Evolutionary conservation across 1,140 invertebrate genomes (phyloP), one percentile per base, ranked within the genome.

Genomic region (Halyomorpha halys): DNA sequence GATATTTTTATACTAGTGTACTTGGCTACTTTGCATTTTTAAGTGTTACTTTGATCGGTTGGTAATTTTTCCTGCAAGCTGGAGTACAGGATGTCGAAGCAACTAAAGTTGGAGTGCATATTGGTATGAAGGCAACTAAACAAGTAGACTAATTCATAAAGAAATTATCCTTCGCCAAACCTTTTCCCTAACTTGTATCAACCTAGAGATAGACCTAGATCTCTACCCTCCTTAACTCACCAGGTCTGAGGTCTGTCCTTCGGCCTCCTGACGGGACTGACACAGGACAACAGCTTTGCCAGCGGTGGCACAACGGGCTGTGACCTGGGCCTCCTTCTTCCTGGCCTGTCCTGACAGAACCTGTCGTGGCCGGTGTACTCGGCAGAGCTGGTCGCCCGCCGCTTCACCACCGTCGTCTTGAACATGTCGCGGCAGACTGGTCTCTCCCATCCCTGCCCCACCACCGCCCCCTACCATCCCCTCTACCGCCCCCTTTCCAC

Each of bases 331-430:
- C 60, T 18, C 23, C 44, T 61, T 23, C 80, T 79, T 44, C 80
- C 77, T 3, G 82, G 77, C 1, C 82, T 76, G 47, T 84, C 82
- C 70, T 86, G 83, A 69, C 84, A 87, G 70, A 87, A 88, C 63
- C 84, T 76, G 68, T 88, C 86, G 68, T 89, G 86, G 1, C 86
- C 86, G 5, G 85, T 89, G 60, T 61, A 61, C 18, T 61, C 60
- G 39, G 39, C 34, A 9, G 60, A 30, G 14, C 34, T 21, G 2
- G 21, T 18, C n/a, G 19, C 53, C 53, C 53, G 53, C 53, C 53
- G 53, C 53, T 56, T 56, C 19, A 25, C 53, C 18, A 56, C 53
- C 18, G 18, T 56, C 53, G 53, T 56, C 53, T 56, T 56, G 53
- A 56, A 56, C 53, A 56, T 56, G 18, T 23, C 53, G 19, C 53